phyloP scores from a whole-genome alignment of 1,140 invertebrate genomes.

The Chionoecetes opilio region DNA sequence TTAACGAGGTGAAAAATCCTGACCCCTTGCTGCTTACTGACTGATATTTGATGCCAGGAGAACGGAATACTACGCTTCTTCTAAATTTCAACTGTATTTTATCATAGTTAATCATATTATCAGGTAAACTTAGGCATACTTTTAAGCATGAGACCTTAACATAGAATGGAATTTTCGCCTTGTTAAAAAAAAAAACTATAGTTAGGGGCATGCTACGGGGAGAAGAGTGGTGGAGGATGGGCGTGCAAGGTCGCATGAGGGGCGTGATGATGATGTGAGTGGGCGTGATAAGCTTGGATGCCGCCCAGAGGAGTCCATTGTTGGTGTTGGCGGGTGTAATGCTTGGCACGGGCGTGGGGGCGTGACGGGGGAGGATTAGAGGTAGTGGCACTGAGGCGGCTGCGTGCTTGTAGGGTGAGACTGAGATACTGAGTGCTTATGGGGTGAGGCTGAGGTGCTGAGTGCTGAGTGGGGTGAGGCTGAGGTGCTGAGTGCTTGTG shows the following conservation, averaged over 20 bases:
- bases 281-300: background rate
- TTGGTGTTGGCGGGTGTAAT: background rate
- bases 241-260: background rate
- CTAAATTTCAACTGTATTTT: too few relatives aligned
- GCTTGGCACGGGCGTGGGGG: background rate
- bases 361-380: background rate
- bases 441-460: background rate
- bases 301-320: background rate
- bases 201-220: background rate
- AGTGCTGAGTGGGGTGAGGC: background rate
- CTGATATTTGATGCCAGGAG: too few relatives aligned
- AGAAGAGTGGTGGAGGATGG: background rate
- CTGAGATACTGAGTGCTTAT: background rate
- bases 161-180: too few relatives aligned
- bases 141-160: too few relatives aligned
- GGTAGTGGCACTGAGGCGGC: too few relatives aligned
- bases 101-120: too few relatives aligned
- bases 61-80: too few relatives aligned
- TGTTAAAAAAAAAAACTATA: too few relatives aligned
- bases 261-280: background rate
- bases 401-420: background rate
- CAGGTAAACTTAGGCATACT: too few relatives aligned
- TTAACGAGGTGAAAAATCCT: too few relatives aligned
- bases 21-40: too few relatives aligned
- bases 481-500: background rate